Conservation (phyloP, 2,797 vertebrate genomes). For the Aplochiton taeniatus region DNA sequence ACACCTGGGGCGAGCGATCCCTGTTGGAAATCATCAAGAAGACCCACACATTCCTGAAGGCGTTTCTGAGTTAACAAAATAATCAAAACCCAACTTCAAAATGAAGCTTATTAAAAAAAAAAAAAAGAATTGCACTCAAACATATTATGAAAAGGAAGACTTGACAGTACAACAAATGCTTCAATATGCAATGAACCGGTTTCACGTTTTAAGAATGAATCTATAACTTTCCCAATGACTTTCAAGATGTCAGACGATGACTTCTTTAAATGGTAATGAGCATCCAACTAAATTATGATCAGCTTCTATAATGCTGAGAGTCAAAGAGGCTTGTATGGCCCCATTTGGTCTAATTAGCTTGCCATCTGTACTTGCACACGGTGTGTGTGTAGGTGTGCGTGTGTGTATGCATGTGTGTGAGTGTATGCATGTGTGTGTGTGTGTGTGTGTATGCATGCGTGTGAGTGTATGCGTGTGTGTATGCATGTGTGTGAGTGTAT, state of each 20-base stretch:
- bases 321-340: constrained; percentile 50
- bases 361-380: constrained; percentile 27
- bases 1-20: constrained; percentile 79
- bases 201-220: constrained; percentile 7
- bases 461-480: constrained; percentile 5
- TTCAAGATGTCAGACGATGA: constrained; percentile 52
- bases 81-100: neutral
- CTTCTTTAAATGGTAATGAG: constrained; percentile 62
- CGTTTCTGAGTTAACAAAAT: constrained; percentile 67
- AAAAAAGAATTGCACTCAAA: too few relatives aligned
- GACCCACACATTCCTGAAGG: constrained; percentile 83
- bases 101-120: too few relatives aligned
- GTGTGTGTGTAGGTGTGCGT: constrained; percentile 11
- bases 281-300: constrained; percentile 47
- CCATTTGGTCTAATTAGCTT: constrained; percentile 65
- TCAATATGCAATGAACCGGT: constrained; percentile 30
- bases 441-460: neutral
- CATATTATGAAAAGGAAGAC: too few relatives aligned
- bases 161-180: neutral
- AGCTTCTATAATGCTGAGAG: constrained; percentile 48
- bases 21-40: constrained; percentile 82
- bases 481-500: neutral
- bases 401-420: neutral
- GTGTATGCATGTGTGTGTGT: neutral
- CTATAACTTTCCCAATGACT: neutral